Evolutionary conservation across 2,888 invertebrate genomes (phyloP), one percentile per base, ranked within the genome.

Genomic region (Chymomyza fuscimana): DNA sequence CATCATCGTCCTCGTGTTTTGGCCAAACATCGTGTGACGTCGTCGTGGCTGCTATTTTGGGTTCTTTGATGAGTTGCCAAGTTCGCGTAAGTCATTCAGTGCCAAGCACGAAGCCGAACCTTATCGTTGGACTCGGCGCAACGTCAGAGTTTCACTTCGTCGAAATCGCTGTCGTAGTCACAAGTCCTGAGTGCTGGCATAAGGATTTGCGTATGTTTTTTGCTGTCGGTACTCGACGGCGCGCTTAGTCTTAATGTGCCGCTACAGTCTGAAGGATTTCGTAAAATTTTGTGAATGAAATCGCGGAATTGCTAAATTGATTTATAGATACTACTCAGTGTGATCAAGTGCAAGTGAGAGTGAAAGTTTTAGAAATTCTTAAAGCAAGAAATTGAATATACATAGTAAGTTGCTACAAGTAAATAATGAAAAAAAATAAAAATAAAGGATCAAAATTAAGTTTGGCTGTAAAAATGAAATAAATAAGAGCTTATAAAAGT

Each of bases 1-100:
- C 85, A 81, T 87, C 86, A 86, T 87, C 84, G 82, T 83, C 82
- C 79, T 84, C 85, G 80, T 78, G 79, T 76, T 67, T 66, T 56
- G 63, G 64, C 58, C 25, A n/a, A n/a, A 36, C 63, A 59, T 52
- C 65, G 58, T 54, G 66, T 65, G 60, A 59, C 73, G 70, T 73
- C 68, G 72, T 68, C 70, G 72, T 74, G 72, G 75, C 32, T 51
- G 16, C 63, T 29, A 29, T 63, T 72, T 73, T 67, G 68, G 73
- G 70, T 74, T 74, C 74, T 71, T 78, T 50, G 72, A 73, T 65
- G 69, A 65, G 69, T 73, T 69, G 69, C 69, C 78, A 70, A 76
- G 76, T 62, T 77, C 69, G 61, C 73, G 70, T 69, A 75, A 79
- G 79, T 78, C 81, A 86, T 81, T 76, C 77, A 76, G 79, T 78